Percentiles rank a stretch among this genome's conserved stretches.
Evolutionary conservation across 1,140 invertebrate species (phyloP).

Genomic region (Tachypleus tridentatus): DNA sequence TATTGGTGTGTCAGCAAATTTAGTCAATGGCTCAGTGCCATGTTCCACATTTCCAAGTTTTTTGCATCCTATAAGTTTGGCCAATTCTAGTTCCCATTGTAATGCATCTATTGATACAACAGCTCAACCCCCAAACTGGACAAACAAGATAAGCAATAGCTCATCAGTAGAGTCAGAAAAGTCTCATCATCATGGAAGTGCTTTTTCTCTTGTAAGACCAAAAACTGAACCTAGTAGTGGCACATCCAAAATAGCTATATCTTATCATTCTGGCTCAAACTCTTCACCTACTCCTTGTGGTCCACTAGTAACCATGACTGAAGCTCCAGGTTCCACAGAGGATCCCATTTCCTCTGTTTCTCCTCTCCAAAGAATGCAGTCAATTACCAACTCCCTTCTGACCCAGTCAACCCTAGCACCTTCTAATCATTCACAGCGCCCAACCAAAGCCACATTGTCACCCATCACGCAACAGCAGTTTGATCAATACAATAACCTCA

Average conservation of each 20-base stretch:
- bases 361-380: conserved; percentile 91
- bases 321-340: conserved; percentile 3
- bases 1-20: too few species aligned
- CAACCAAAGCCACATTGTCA: conserved; percentile 89
- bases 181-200: conserved; percentile 54
- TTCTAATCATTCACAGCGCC: conserved; percentile 47
- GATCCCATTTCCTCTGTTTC: conserved; percentile 37
- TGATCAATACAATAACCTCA: conserved; percentile 94
- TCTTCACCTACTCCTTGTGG: background rate
- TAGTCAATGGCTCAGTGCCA: too few species aligned
- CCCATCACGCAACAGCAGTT: conserved; percentile 99
- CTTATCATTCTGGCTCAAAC: conserved; percentile 8
- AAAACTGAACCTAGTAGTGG: conserved; percentile 49
- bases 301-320: conserved; percentile 1
- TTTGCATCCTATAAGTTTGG: too few species aligned
- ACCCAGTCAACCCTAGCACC: conserved; percentile 55
- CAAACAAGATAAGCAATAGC: too few species aligned
- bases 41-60: too few species aligned
- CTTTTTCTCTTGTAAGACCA: conserved; percentile 68
- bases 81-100: too few species aligned
- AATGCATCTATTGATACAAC: too few species aligned
- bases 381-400: conserved; percentile 90
- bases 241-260: background rate
- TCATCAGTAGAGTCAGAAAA: too few species aligned
- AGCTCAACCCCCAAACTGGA: too few species aligned